Evolutionary conservation across 2,888 invertebrate genomes (phyloP).

Genomic region (Pyrrhosoma nymphula): DNA sequence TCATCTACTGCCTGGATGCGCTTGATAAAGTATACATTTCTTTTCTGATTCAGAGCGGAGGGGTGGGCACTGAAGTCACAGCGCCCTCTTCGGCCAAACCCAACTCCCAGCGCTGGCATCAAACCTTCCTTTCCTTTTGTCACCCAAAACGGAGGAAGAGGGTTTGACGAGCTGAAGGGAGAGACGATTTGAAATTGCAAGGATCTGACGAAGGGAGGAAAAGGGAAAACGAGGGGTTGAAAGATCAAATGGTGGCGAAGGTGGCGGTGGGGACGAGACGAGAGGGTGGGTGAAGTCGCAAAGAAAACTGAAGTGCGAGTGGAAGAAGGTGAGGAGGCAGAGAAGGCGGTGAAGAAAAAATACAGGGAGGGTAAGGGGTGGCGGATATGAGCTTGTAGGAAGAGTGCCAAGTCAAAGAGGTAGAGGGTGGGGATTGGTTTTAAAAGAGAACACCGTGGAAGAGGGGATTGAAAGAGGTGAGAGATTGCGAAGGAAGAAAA

Average conservation of each 20-base stretch:
- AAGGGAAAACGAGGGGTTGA: not conserved
- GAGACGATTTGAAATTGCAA: not conserved
- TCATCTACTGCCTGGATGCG: not conserved
- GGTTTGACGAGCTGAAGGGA: constrained; percentile 11
- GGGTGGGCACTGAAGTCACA: not conserved
- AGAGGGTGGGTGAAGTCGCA: not conserved
- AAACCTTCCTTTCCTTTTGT: not conserved
- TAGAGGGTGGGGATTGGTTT: not conserved
- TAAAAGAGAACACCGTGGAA: not conserved
- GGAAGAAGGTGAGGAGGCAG: not conserved
- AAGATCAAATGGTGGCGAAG: constrained; percentile 29
- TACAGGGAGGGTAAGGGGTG: not conserved
- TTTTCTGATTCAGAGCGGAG: not conserved
- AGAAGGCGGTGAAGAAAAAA: not conserved
- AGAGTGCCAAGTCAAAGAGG: constrained; percentile 50
- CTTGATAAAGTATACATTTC: not conserved
- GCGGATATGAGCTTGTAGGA: constrained; percentile 55
- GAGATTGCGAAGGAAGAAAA: too few relatives aligned
- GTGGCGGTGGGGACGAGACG: not conserved
- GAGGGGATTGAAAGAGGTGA: not conserved
- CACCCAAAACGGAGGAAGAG: not conserved
- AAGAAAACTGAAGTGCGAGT: constrained; percentile 17
- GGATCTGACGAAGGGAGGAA: not conserved
- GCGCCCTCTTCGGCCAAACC: not conserved
- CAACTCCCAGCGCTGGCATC: not conserved